These are phyloP conservation scores for Acleris cristana DNA, from an alignment of 2,888 invertebrate species.

Conservation along the genomic window DNA sequence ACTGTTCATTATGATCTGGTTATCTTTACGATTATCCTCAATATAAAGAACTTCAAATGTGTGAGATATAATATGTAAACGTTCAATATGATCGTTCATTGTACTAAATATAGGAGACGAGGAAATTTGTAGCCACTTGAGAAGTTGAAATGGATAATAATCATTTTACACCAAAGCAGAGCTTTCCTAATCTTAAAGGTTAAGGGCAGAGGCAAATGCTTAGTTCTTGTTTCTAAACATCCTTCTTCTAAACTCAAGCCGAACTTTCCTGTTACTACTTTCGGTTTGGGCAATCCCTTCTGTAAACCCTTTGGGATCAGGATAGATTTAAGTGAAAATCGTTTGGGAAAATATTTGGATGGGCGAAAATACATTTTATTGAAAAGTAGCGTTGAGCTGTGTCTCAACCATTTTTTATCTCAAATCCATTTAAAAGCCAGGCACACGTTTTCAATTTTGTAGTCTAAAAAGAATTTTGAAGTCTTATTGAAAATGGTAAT, in stretches of 20 bases:
- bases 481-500: slow-evolving; percentile 32
- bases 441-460: slow-evolving; percentile 7
- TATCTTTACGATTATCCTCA: neutral
- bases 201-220: slow-evolving; percentile 7
- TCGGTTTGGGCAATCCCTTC: slow-evolving; percentile 21
- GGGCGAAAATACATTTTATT: neutral
- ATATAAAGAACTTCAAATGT: neutral
- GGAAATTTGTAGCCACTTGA: neutral
- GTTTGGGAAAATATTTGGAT: slow-evolving; percentile 8
- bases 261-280: slow-evolving; percentile 16
- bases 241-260: slow-evolving; percentile 10
- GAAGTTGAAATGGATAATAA: slow-evolving; percentile 1
- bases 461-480: slow-evolving; percentile 21
- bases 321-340: slow-evolving; percentile 14
- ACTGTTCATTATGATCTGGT: slow-evolving; percentile 1
- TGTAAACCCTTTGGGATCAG: slow-evolving; percentile 13
- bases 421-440: neutral
- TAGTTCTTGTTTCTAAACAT: slow-evolving; percentile 22
- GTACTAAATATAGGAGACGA: no score
- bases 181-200: slow-evolving; percentile 25
- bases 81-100: no score
- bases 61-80: no score
- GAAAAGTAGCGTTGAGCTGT: no score
- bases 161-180: slow-evolving; percentile 21
- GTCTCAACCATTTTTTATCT: neutral